Base-by-base conservation (phyloP, 1,140 invertebrate genomes). In the Drosophila persimilis region DNA sequence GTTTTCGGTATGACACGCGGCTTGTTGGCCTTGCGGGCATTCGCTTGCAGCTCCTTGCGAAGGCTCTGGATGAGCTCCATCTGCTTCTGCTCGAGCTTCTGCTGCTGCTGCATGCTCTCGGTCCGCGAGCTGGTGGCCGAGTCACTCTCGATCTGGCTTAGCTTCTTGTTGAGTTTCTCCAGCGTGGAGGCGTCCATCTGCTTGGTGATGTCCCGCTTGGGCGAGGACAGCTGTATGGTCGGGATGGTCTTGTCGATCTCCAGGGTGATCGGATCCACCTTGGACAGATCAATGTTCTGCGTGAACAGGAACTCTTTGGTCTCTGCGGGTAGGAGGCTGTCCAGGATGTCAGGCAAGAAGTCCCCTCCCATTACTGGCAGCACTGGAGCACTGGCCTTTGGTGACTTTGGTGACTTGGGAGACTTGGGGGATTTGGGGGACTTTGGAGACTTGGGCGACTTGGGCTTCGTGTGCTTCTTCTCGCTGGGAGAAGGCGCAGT, bases 101-200 rank as follows among this genome's bases (percentile, higher is more conserved):
- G 93, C 55, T 94, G 94, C 73, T 94, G 94, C 73, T 94, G 93
- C 69, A 94, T 92, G 77, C 94, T 94, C 59, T 95, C 94, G 2
- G 94, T 95, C 86, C 94, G 93, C 1, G 94, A 95, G 78, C 94
- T 95, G 2, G 94, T 95, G 0, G 94, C 94, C 0, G 94, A 95
- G 89, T 95, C 94, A 70, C 94, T 95, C 91, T 95, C 94, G 48
- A 95, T 95, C 90, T 95, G 94, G 79, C 94, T 95, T 3, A 95
- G 88, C 92, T 95, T 95, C n/a, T 94, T 94, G 90, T 94, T 95
- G 7, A 95, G 88, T 13, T 94, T 94, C 84, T 95, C 94, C 39
- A 95, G 89, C 29, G 95, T 90, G 13, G 92, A 92, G 17, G 94
- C 94, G 91, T 95, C 94, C 72, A 95, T 93, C 60, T 92, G 92